Percentiles rank a stretch among this genome's conserved stretches.
Evolutionary conservation across 2,797 vertebrate species (phyloP).

Genomic region (Lycodopsis pacificus): DNA sequence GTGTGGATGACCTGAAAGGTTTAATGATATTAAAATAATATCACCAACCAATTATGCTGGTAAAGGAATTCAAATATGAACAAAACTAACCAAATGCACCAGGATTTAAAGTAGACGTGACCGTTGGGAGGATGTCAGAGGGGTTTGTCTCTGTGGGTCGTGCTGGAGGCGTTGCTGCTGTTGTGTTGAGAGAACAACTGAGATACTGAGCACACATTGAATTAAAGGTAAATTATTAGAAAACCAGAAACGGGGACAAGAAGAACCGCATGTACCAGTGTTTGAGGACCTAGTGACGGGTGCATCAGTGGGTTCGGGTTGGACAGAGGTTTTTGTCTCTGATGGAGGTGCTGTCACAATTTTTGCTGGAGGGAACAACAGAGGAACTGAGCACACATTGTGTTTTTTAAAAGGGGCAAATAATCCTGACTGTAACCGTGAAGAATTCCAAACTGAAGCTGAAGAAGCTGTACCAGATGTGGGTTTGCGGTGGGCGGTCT

Average conservation of each 20-base stretch:
- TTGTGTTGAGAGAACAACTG: background rate
- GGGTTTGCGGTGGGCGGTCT: background rate
- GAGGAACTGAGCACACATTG: background rate
- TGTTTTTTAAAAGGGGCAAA: background rate
- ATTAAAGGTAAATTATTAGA: background rate
- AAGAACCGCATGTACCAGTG: constrained; percentile 1
- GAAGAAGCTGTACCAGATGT: background rate
- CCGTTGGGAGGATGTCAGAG: background rate
- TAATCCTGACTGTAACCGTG: background rate
- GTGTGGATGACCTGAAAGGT: background rate
- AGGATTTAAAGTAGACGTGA: background rate
- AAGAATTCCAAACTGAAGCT: background rate
- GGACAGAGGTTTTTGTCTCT: constrained; percentile 5
- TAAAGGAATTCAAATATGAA: background rate
- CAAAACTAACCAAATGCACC: constrained; percentile 3
- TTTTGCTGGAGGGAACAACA: constrained; percentile 19
- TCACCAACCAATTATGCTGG: background rate
- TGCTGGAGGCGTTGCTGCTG: constrained; percentile 1
- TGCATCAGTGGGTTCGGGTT: constrained; percentile 5
- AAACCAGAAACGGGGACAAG: background rate
- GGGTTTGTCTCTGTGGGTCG: constrained; percentile 11
- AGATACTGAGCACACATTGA: background rate
- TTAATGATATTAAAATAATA: background rate
- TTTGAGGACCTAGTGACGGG: background rate
- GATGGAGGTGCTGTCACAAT: background rate